phyloP scores from a whole-genome alignment of 2,797 vertebrate species.

The Onychomys arenicola region DNA sequence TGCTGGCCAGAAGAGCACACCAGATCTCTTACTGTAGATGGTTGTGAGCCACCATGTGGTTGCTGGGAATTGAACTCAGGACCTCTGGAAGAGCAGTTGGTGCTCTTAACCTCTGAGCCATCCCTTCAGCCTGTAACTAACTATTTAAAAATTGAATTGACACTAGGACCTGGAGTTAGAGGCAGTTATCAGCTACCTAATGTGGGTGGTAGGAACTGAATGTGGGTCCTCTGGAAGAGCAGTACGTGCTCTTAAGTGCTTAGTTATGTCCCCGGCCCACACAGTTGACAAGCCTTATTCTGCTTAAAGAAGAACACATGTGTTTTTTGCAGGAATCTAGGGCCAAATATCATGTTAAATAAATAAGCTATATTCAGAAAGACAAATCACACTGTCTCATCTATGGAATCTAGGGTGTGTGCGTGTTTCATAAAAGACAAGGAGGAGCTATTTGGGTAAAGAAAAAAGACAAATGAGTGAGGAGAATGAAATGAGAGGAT shows the following conservation, averaged over 20 bases:
- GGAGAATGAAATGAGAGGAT: neutral
- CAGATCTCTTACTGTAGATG: too few relatives aligned
- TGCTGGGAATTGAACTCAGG: too few relatives aligned
- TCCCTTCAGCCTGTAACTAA: neutral
- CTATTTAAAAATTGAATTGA: too few relatives aligned
- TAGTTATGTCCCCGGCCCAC: neutral
- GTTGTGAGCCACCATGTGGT: too few relatives aligned
- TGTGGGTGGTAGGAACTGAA: neutral
- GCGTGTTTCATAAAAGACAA: neutral
- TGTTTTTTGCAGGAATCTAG: neutral
- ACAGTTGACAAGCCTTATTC: neutral
- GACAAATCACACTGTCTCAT: neutral
- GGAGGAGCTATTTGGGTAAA: neutral
- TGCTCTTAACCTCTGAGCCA: too few relatives aligned
- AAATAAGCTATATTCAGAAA: neutral
- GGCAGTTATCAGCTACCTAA: neutral
- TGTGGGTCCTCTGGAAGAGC: neutral
- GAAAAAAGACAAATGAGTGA: neutral
- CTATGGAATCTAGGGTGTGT: neutral
- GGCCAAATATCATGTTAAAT: neutral
- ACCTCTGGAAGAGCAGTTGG: too few relatives aligned
- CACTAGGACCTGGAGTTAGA: too few relatives aligned
- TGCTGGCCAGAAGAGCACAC: too few relatives aligned
- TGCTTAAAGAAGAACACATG: neutral
- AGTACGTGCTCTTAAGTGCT: neutral